Evolutionary conservation across 2,113 vertebrate species (phyloP), one percentile per base, ranked within the genome.

Genomic region (Thinocorus orbignyianus): DNA sequence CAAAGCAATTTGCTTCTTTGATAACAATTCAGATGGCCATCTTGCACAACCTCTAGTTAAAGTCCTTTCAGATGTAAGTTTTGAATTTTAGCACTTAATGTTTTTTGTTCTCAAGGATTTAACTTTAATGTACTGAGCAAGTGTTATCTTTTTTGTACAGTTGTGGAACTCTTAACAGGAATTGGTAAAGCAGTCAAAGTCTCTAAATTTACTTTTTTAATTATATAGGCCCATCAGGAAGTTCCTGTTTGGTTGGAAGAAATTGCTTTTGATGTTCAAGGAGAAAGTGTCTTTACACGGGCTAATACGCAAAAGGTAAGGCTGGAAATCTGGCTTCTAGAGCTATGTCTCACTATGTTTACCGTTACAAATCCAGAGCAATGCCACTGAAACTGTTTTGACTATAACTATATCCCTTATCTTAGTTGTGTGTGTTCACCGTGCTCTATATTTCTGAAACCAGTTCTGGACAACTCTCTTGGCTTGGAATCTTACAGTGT

Each of bases 181-280:
- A 33, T 33, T 76, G 17, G 7, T 39, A 66, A 58, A 89, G 54
- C 3, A 19, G 44, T 66, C 4, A 9, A 2, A 44, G 28, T 71
- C 35, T 92, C 26, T 78, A 22, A 76, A 77, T 80, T 85, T 1
- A 9, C 58, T 73, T 92, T 93, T 91, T 62, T 74, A 17, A 74
- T 90, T 91, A 22, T 68, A 5, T 82, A 99, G 99, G 99, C 99
- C 26, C 98, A 99, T 55, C 99, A 99, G 92, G 98, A 98, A 84
- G 98, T 99, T 24, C 99, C 99, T 20, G 66, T 97, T 5, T 99
- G 99, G 99, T 90, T 99, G 30, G 99, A 99, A 96, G 98, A 99
- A 93, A 96, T 98, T 41, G 98, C 98, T 6, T 98, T 98, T 80
- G 96, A 97, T 57, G 65, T 94, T 39, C 86, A 89, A 35, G 66